These are phyloP conservation scores for Ecdyonurus torrentis DNA, from an alignment of 2,888 invertebrate genomes.

Conservation along the genomic window DNA sequence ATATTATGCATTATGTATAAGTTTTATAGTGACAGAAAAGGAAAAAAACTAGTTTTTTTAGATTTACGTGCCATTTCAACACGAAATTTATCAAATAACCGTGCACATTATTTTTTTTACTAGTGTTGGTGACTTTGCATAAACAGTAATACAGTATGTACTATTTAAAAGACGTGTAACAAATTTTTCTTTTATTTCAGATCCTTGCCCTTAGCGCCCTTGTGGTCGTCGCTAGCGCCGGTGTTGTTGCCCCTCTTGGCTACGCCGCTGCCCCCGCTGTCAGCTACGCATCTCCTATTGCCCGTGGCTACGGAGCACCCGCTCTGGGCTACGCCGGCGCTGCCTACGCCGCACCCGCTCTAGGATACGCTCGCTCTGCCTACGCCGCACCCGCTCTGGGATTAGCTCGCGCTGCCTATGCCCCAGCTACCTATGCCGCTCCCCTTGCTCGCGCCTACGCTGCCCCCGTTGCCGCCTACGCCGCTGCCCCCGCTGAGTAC, in stretches of 20 bases:
- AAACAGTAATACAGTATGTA: too few relatives aligned
- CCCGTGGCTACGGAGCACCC: slow-evolving; percentile 5
- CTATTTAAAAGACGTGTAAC: too few relatives aligned
- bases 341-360: slow-evolving; percentile 11
- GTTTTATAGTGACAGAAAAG: too few relatives aligned
- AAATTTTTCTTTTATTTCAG: background rate
- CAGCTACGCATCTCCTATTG: slow-evolving; percentile 11
- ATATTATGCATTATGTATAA: too few relatives aligned
- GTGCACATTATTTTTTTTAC: too few relatives aligned
- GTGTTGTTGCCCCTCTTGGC: slow-evolving; percentile 3
- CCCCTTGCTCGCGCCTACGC: slow-evolving; percentile 2
- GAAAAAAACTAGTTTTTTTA: too few relatives aligned
- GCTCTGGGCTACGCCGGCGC: background rate
- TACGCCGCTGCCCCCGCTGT: slow-evolving; percentile 10
- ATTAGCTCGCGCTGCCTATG: background rate
- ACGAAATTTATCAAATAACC: too few relatives aligned
- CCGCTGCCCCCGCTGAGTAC: slow-evolving; percentile 8
- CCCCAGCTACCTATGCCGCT: background rate
- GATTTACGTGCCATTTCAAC: too few relatives aligned
- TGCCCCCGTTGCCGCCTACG: slow-evolving; percentile 6
- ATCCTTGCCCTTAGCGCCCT: slow-evolving; percentile 11
- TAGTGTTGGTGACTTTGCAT: too few relatives aligned
- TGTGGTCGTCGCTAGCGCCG: slow-evolving; percentile 12
- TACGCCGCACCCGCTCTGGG: background rate
- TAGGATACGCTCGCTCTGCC: slow-evolving; percentile 7